Evolutionary conservation across 2,113 vertebrate genomes (phyloP).

Genomic region (Falcunculus frontatus): DNA sequence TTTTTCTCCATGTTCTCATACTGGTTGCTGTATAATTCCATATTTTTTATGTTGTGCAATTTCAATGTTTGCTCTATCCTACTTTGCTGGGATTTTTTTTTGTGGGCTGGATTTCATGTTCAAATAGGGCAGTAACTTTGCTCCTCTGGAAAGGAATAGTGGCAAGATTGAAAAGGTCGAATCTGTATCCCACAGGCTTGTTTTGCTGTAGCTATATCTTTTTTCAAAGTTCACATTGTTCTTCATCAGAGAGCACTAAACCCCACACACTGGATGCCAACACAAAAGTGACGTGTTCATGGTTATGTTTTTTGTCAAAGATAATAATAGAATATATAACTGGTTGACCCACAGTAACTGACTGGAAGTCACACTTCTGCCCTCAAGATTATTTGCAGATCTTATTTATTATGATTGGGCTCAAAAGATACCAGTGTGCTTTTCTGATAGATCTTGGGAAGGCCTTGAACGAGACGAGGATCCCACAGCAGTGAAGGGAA

Average conservation of each 20-base stretch:
- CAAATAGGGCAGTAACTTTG: not conserved
- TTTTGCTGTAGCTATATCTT: not conserved
- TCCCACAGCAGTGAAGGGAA: not conserved
- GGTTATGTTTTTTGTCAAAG: not conserved
- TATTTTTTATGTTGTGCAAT: not conserved
- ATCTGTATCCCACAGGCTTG: not conserved
- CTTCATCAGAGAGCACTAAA: not conserved
- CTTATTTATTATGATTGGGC: not conserved
- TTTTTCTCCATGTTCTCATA: slow-evolving; percentile 45
- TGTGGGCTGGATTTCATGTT: not conserved
- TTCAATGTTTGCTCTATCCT: not conserved
- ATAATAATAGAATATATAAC: not conserved
- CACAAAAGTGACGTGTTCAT: not conserved
- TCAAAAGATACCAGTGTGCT: not conserved
- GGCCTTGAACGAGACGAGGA: not conserved
- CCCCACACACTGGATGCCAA: not conserved
- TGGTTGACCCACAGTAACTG: not conserved
- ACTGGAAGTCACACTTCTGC: not conserved
- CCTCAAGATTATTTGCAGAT: not conserved
- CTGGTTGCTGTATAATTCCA: slow-evolving; percentile 27
- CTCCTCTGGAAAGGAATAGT: not conserved
- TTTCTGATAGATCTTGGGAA: not conserved
- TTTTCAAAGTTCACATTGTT: not conserved
- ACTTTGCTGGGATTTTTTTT: not conserved
- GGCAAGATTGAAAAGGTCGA: not conserved